A percentile compares a stretch with the other conserved stretches of the same genome.
phyloP scores from a whole-genome alignment of 2,113 vertebrate genomes.

The Pardalotus punctatus region DNA sequence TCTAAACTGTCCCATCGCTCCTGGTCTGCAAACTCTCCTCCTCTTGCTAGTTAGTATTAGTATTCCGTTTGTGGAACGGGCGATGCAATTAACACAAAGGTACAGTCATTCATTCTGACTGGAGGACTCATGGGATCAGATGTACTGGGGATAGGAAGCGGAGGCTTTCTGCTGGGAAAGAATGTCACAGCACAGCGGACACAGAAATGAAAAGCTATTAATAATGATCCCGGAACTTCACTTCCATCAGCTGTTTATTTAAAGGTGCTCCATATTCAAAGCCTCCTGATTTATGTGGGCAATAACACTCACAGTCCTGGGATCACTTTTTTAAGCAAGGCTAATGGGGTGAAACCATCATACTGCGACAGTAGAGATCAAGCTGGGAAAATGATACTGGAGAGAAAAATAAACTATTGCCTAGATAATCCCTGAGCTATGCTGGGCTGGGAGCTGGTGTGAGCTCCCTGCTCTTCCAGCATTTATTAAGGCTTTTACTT shows the following conservation, averaged over 20 bases:
- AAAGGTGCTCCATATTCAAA: constrained; percentile 79
- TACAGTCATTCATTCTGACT: constrained; percentile 77
- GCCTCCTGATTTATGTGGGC: constrained; percentile 81
- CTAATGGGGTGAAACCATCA: constrained; percentile 79
- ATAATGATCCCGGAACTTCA: constrained; percentile 81
- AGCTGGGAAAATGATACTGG: constrained; percentile 71
- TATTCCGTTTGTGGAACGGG: constrained; percentile 61
- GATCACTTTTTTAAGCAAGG: constrained; percentile 77
- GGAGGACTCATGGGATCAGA: constrained; percentile 73
- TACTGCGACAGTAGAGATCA: constrained; percentile 66
- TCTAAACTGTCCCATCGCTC: neutral
- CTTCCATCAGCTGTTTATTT: constrained; percentile 84
- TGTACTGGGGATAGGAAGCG: constrained; percentile 65
- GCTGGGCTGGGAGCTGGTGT: constrained; percentile 19
- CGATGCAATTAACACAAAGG: constrained; percentile 75
- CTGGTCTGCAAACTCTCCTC: neutral
- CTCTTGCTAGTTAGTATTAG: constrained; percentile 55
- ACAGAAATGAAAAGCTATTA: constrained; percentile 83
- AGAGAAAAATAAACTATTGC: constrained; percentile 64
- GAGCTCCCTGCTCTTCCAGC: constrained; percentile 22
- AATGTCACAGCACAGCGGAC: constrained; percentile 81
- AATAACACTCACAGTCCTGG: constrained; percentile 71
- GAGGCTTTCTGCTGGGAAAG: constrained; percentile 77
- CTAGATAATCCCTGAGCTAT: constrained; percentile 42
- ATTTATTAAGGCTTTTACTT: constrained; percentile 47